phyloP scores from a whole-genome alignment of 2,797 vertebrate genomes.

The Onychomys leucogaster region DNA sequence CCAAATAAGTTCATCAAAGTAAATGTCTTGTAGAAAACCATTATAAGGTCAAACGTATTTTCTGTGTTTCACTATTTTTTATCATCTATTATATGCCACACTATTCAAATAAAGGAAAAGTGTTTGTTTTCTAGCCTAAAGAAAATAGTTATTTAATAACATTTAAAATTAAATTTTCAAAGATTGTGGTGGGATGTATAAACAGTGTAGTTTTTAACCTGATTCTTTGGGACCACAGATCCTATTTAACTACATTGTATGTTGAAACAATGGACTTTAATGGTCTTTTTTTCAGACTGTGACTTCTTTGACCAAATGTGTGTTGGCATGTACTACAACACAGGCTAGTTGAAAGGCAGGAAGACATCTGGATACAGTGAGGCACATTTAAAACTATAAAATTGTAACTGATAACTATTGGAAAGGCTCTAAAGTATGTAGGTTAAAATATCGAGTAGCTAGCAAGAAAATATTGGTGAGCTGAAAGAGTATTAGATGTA shows the following conservation, averaged over 20 bases:
- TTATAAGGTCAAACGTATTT: slow-evolving; percentile 24
- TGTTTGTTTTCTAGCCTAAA: background rate
- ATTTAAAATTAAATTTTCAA: slow-evolving; percentile 54
- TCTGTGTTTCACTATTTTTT: slow-evolving; percentile 27
- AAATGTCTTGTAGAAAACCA: slow-evolving; percentile 47
- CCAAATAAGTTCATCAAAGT: slow-evolving; percentile 22
- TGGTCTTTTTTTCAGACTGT: slow-evolving; percentile 12
- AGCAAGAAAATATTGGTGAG: background rate
- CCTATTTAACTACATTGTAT: slow-evolving; percentile 13
- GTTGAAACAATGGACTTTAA: background rate
- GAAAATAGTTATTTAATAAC: slow-evolving; percentile 29
- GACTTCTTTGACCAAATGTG: background rate
- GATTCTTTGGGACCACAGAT: slow-evolving; percentile 13
- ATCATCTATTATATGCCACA: background rate
- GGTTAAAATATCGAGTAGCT: slow-evolving; percentile 21
- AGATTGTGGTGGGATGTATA: background rate
- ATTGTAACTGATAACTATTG: background rate
- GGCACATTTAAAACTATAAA: background rate
- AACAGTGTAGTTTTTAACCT: slow-evolving; percentile 26
- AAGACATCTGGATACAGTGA: background rate
- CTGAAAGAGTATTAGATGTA: background rate
- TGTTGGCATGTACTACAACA: background rate
- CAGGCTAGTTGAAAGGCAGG: background rate
- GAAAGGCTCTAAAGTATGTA: background rate
- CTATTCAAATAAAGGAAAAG: slow-evolving; percentile 44